Percentiles rank a stretch among this genome's conserved stretches.
These are phyloP conservation scores for Oscheius myriophilus DNA, from an alignment of 2,888 invertebrate species.

Conservation along the genomic window DNA sequence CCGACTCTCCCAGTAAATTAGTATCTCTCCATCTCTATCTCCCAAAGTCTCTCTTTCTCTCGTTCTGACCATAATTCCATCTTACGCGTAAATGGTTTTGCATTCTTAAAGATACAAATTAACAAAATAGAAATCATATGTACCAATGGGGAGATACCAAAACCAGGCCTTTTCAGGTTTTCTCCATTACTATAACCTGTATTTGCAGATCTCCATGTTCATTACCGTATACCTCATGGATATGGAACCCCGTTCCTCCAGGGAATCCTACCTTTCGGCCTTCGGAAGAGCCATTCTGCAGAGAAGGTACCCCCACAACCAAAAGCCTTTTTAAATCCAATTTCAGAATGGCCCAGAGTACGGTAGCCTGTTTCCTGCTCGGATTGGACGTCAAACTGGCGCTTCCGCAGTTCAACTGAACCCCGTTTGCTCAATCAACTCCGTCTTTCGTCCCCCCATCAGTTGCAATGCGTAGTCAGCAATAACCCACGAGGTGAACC, in stretches of 20 bases:
- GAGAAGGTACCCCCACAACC: constrained; percentile 33
- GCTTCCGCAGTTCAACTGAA: constrained; percentile 51
- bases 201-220: constrained; percentile 69
- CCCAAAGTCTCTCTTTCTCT: no score
- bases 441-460: constrained; percentile 2
- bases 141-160: no score
- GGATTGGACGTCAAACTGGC: constrained; percentile 68
- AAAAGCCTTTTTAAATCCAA: not conserved
- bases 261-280: constrained; percentile 69
- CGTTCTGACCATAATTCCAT: no score
- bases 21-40: no score
- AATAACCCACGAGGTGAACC: constrained; percentile 15
- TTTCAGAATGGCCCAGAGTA: constrained; percentile 68
- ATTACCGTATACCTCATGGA: constrained; percentile 70
- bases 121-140: no score
- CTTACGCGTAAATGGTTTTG: no score
- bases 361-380: constrained; percentile 69
- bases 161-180: no score
- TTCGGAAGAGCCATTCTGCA: constrained; percentile 69
- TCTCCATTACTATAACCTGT: not conserved
- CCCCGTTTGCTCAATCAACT: constrained; percentile 2
- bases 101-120: no score
- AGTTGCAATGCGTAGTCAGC: constrained; percentile 2
- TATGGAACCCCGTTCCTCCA: constrained; percentile 64
- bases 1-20: no score